Percentiles rank a stretch among this genome's conserved stretches.
These are phyloP conservation scores for Calliphora vicina DNA, from an alignment of 1,140 invertebrate genomes.

Conservation along the genomic window DNA sequence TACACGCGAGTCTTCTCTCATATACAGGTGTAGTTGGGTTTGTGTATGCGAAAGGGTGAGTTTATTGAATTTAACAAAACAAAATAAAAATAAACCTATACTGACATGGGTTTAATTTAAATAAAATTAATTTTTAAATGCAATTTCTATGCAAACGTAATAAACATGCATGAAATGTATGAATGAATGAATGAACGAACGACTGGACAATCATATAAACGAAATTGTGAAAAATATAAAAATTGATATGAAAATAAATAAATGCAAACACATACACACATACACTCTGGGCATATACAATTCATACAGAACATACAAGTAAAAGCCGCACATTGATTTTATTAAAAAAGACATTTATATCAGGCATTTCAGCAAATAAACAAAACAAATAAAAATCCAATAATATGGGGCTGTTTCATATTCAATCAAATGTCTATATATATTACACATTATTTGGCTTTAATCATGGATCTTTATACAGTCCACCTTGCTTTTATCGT, in stretches of 20 bases:
- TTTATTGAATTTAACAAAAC: not conserved
- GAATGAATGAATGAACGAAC: not conserved
- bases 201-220: not conserved
- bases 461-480: no score
- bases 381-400: no score
- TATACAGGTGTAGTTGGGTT: not conserved
- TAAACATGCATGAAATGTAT: slow-evolving; percentile 8
- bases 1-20: not conserved
- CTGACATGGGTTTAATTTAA: slow-evolving; percentile 15
- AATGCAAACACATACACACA: not conserved
- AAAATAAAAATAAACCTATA: not conserved
- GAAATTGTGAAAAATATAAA: slow-evolving; percentile 4
- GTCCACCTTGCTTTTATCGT: no score
- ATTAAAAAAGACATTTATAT: slow-evolving; percentile 34
- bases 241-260: not conserved
- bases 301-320: not conserved
- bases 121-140: slow-evolving; percentile 33
- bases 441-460: no score
- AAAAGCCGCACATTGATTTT: slow-evolving; percentile 32
- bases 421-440: no score
- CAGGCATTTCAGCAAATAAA: slow-evolving; percentile 14
- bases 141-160: slow-evolving; percentile 30
- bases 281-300: not conserved
- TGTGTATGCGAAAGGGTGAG: no score
- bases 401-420: no score